Evolutionary conservation across 2,113 vertebrate species (phyloP).

Genomic region (Hippoglossus stenolepis): DNA sequence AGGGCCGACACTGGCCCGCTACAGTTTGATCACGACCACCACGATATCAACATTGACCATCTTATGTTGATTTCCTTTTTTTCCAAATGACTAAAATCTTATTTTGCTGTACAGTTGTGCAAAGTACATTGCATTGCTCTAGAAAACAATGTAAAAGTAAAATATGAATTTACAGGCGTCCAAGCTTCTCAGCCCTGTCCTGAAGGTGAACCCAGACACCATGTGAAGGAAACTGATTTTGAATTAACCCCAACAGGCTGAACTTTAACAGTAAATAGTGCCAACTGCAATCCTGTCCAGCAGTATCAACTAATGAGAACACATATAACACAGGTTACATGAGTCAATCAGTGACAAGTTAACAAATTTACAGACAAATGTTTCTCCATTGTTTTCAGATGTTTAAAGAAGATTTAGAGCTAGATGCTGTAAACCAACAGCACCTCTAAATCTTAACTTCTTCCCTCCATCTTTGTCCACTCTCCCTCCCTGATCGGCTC

Average conservation of each 20-base stretch:
- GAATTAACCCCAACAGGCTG: no score
- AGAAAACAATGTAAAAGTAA: no score
- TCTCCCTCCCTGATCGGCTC: conserved; percentile 4
- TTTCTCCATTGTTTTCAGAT: neutral
- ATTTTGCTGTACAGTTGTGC: no score
- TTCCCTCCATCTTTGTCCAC: neutral
- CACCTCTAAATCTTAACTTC: neutral
- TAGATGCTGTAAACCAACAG: neutral
- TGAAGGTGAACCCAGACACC: no score
- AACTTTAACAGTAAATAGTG: no score
- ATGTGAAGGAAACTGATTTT: no score
- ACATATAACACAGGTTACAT: neutral
- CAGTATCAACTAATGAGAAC: neutral
- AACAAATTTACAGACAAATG: neutral
- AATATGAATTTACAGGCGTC: neutral
- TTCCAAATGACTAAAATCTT: no score
- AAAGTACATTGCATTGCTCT: no score
- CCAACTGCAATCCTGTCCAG: neutral
- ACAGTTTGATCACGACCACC: no score
- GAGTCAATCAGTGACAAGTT: neutral
- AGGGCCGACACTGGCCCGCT: no score
- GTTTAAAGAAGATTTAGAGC: neutral
- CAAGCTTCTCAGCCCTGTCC: neutral
- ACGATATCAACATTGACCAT: no score
- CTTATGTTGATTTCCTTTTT: no score